Conservation (phyloP, 1,140 invertebrate species). For the Zaprionus vittiger region DNA sequence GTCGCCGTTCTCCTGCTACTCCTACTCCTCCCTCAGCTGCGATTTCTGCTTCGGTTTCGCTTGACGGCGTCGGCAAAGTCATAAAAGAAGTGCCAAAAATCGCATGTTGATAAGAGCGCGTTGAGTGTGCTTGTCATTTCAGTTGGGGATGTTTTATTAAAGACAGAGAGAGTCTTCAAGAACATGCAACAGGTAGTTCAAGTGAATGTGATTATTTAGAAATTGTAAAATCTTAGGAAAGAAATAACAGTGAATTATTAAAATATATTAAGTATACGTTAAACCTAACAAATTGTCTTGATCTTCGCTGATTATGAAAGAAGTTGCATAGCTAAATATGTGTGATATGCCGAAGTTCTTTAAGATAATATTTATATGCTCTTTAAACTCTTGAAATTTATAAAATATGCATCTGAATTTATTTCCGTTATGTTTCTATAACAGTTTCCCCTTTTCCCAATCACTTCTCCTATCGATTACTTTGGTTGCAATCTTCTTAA, state of each 20-base stretch:
- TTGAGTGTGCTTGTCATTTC: conserved; percentile 39
- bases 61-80: conserved; percentile 59
- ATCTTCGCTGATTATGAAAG: neutral
- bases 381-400: neutral
- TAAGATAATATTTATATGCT: neutral
- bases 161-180: conserved; percentile 8
- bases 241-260: neutral
- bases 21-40: neutral
- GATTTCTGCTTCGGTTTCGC: conserved; percentile 39
- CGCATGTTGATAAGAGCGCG: conserved; percentile 74
- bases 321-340: neutral
- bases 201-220: neutral
- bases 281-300: too few relatives aligned
- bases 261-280: neutral
- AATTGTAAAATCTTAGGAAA: neutral
- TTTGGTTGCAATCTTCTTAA: conserved; percentile 8
- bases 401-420: neutral
- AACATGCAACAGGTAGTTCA: neutral
- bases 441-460: neutral
- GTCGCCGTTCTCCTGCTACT: conserved; percentile 44
- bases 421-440: neutral
- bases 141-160: neutral
- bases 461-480: neutral
- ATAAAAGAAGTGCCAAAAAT: conserved; percentile 77
- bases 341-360: too few relatives aligned